A percentile compares a stretch with the other conserved stretches of the same genome.
phyloP scores from a whole-genome alignment of 2,888 invertebrate species.

The Leptinotarsa peninsularis region DNA sequence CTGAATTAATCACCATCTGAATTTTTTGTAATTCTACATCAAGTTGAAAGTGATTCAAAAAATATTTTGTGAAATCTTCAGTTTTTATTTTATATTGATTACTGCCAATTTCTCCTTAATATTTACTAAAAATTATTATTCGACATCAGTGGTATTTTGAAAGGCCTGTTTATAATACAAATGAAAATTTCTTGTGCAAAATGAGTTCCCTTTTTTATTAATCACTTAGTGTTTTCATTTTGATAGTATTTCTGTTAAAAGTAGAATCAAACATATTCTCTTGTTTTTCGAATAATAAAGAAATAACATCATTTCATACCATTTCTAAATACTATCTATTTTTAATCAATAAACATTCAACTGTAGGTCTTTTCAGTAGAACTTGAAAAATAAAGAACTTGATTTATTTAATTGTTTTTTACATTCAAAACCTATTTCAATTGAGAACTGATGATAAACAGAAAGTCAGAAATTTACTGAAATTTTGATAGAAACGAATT shows the following conservation, averaged over 20 bases:
- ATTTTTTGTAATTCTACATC: not conserved
- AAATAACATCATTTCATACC: constrained; percentile 52
- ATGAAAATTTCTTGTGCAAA: not conserved
- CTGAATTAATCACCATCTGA: not conserved
- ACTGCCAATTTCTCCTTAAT: too few species aligned
- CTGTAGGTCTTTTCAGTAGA: constrained; percentile 60
- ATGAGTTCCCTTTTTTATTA: not conserved
- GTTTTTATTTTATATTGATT: not conserved
- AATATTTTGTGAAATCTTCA: not conserved
- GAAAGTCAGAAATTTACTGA: too few species aligned
- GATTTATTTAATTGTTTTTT: constrained; percentile 41
- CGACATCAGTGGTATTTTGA: too few species aligned
- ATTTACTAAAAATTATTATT: too few species aligned
- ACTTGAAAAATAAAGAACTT: constrained; percentile 57
- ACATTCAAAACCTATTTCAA: not conserved
- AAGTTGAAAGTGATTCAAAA: not conserved
- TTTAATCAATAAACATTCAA: constrained; percentile 58
- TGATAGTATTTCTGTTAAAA: not conserved
- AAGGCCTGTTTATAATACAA: too few species aligned
- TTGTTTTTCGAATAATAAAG: constrained; percentile 23
- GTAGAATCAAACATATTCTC: not conserved
- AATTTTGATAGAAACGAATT: too few species aligned
- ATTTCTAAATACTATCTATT: constrained; percentile 54
- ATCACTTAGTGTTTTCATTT: not conserved
- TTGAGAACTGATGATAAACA: not conserved